These are phyloP conservation scores for Dinoponera quadriceps DNA, from an alignment of 1,140 invertebrate species.

Conservation along the genomic window DNA sequence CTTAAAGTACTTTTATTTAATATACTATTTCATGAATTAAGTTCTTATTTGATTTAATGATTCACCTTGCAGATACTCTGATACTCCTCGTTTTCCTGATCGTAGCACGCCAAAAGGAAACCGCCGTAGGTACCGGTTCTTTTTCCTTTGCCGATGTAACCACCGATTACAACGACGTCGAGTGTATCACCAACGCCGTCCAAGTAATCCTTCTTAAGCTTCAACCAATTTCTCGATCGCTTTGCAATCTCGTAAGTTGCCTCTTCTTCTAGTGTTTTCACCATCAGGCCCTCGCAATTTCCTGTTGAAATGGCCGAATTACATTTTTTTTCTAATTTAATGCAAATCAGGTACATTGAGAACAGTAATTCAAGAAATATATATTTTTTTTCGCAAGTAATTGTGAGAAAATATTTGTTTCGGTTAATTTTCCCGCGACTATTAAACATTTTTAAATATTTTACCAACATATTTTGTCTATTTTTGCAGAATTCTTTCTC, in stretches of 20 bases:
- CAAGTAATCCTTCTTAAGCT: conserved; percentile 88
- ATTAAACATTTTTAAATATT: neutral
- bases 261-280: conserved; percentile 97
- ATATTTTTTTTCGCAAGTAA: neutral
- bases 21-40: neutral
- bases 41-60: neutral
- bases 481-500: too few relatives aligned
- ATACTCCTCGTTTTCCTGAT: conserved; percentile 96
- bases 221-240: conserved; percentile 92
- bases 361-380: neutral
- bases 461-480: too few relatives aligned
- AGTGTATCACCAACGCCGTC: conserved; percentile 97
- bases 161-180: conserved; percentile 98
- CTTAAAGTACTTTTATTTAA: neutral
- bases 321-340: too few relatives aligned
- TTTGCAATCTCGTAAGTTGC: conserved; percentile 99
- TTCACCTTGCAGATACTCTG: conserved; percentile 95
- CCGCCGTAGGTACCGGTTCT: conserved; percentile 97
- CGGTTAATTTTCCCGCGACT: neutral
- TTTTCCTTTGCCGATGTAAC: conserved; percentile 97
- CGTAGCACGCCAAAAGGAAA: conserved; percentile 98
- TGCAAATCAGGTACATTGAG: conserved; percentile 1
- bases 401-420: neutral
- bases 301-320: conserved; percentile 84
- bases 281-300: conserved; percentile 99